Evolutionary conservation across 1,140 invertebrate species (phyloP).

Genomic region (Macrobrachium rosenbergii): DNA sequence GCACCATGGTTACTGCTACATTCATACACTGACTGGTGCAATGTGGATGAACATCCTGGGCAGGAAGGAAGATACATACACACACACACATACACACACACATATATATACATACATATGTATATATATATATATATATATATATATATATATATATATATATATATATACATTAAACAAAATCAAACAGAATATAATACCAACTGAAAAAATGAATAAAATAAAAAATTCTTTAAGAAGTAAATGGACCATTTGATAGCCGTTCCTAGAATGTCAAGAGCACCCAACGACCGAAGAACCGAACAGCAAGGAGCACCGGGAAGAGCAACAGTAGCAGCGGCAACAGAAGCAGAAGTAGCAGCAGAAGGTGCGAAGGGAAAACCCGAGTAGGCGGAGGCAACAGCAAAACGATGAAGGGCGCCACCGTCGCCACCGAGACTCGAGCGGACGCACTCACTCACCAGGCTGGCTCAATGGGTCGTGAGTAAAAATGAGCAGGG

Average conservation of each 20-base stretch:
- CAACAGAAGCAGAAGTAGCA: neutral
- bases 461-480: conserved; percentile 35
- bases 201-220: too few relatives aligned
- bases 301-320: neutral
- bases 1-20: too few relatives aligned
- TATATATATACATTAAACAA: conserved; percentile 6
- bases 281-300: too few relatives aligned
- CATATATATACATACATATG: conserved; percentile 2
- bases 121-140: neutral
- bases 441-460: conserved; percentile 21
- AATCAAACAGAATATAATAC: neutral
- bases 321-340: neutral
- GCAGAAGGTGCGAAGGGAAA: neutral
- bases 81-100: neutral
- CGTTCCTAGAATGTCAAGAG: too few relatives aligned
- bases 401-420: neutral
- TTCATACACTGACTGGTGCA: too few relatives aligned
- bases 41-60: too few relatives aligned
- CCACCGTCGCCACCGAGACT: neutral
- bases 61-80: neutral
- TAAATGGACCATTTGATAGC: too few relatives aligned
- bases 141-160: neutral
- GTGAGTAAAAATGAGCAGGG: conserved; percentile 34
- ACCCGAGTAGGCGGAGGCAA: too few relatives aligned
- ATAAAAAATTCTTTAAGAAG: too few relatives aligned